These are phyloP conservation scores for Apodemus sylvaticus DNA, from an alignment of 2,113 vertebrate species.

Conservation along the genomic window DNA sequence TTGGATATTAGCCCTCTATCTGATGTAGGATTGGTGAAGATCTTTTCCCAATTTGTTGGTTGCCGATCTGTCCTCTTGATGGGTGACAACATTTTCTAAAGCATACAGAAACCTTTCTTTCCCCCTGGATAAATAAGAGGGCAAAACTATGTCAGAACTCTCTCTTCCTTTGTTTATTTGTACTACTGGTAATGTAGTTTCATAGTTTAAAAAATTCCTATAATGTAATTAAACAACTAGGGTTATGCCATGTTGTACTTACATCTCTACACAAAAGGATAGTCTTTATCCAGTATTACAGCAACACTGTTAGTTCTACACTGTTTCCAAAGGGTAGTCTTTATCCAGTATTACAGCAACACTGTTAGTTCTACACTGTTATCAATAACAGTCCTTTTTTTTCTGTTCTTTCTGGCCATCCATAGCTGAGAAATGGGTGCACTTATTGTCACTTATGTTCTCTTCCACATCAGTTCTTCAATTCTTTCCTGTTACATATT, in stretches of 20 bases:
- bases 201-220: conserved; percentile 37
- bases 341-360: conserved; percentile 29
- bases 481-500: neutral
- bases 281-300: conserved; percentile 26
- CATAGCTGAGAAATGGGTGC: neutral
- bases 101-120: conserved; percentile 40
- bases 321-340: neutral
- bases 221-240: conserved; percentile 34
- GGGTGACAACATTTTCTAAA: neutral
- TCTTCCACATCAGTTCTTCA: conserved; percentile 5
- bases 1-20: too few species aligned
- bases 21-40: too few species aligned
- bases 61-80: too few species aligned
- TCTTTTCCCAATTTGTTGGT: too few species aligned
- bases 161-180: neutral
- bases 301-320: conserved; percentile 25
- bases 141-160: neutral
- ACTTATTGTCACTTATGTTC: neutral
- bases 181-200: neutral
- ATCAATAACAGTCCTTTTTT: neutral
- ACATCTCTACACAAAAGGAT: neutral
- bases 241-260: conserved; percentile 14
- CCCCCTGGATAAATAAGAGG: neutral
- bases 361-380: conserved; percentile 39
- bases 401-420: conserved; percentile 10